Evolutionary conservation across 1,140 invertebrate genomes (phyloP).

Genomic region (Atta colombica): DNA sequence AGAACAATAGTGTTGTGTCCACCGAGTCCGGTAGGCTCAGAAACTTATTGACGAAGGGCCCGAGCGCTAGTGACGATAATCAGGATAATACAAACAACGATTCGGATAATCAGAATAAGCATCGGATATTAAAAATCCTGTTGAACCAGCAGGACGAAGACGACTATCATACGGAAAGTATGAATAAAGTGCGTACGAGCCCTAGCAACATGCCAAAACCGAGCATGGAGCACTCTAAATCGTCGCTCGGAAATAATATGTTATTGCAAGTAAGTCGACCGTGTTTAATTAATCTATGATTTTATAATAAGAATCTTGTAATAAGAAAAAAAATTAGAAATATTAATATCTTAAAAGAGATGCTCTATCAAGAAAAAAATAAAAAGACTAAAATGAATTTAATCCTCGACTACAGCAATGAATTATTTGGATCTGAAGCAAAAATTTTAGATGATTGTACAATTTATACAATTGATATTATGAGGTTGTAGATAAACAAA

Average conservation of each 20-base stretch:
- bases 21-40: constrained; percentile 90
- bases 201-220: constrained; percentile 78
- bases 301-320: too few relatives aligned
- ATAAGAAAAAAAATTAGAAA: too few relatives aligned
- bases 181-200: constrained; percentile 79
- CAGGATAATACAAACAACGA: constrained; percentile 84
- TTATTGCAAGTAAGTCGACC: constrained; percentile 89
- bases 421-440: too few relatives aligned
- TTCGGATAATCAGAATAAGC: constrained; percentile 84
- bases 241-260: constrained; percentile 89
- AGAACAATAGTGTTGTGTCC: constrained; percentile 77
- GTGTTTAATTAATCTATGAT: not conserved
- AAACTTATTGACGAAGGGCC: constrained; percentile 89
- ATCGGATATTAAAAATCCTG: constrained; percentile 92
- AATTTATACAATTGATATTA: too few relatives aligned
- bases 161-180: constrained; percentile 85
- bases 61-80: constrained; percentile 83
- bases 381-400: not conserved
- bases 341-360: not conserved
- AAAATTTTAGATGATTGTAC: too few relatives aligned
- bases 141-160: constrained; percentile 94
- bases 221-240: constrained; percentile 81
- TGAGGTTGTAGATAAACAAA: too few relatives aligned
- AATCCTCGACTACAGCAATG: not conserved
- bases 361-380: not conserved